phyloP scores from a whole-genome alignment of 1,140 invertebrate species.

The Anoplolepis gracilipes region DNA sequence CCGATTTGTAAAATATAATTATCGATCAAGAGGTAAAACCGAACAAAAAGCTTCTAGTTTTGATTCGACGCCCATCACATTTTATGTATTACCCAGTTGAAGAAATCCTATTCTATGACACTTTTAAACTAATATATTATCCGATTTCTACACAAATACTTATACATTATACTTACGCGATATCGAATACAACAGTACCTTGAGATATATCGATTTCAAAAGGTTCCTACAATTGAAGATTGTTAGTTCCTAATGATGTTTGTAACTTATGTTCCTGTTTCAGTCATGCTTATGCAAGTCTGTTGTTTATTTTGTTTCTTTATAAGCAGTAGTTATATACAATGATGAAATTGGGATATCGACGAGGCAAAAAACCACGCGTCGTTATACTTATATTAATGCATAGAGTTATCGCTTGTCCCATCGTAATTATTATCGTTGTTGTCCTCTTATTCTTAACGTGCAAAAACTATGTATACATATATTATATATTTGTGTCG shows the following conservation, averaged over 20 bases:
- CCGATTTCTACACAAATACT: neutral
- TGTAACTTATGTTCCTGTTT: conserved; percentile 72
- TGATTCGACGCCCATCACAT: conserved; percentile 7
- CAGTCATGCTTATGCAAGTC: neutral
- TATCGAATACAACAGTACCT: conserved; percentile 63
- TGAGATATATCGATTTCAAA: conserved; percentile 68
- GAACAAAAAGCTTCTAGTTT: conserved; percentile 14
- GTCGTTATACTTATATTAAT: conserved; percentile 62
- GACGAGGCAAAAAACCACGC: conserved; percentile 6
- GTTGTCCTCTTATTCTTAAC: conserved; percentile 77
- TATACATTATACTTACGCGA: conserved; percentile 8
- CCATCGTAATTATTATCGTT: conserved; percentile 76
- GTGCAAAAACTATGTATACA: conserved; percentile 69
- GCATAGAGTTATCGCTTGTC: conserved; percentile 68
- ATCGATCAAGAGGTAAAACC: neutral
- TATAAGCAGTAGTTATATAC: conserved; percentile 35
- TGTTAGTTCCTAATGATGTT: conserved; percentile 71
- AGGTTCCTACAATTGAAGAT: conserved; percentile 61
- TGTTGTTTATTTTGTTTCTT: conserved; percentile 61
- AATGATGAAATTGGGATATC: neutral
- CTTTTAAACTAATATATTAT: neutral
- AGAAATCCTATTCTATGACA: neutral
- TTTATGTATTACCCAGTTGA: neutral
- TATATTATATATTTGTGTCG: conserved; percentile 73
- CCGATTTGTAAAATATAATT: neutral